Percentiles rank a stretch among this genome's conserved stretches.
phyloP scores from a whole-genome alignment of 2,888 invertebrate genomes.

The Camponotus fellah region DNA sequence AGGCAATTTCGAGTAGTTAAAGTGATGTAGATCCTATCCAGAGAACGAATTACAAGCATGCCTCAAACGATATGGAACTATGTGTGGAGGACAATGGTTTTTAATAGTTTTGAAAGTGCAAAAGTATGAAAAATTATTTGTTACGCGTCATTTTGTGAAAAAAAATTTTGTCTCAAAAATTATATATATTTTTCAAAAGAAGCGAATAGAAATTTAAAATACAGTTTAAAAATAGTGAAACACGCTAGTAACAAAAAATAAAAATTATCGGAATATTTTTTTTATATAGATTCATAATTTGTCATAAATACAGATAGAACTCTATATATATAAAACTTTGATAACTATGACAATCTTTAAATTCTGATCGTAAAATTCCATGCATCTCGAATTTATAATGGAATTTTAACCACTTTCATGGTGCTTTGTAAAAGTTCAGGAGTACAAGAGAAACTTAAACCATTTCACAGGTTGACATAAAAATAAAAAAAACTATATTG shows the following conservation, averaged over 20 bases:
- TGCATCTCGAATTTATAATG: constrained; percentile 20
- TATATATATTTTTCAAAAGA: not conserved
- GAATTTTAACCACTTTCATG: constrained; percentile 18
- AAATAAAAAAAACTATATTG: not conserved
- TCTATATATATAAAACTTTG: not conserved
- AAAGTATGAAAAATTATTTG: not conserved
- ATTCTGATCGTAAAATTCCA: constrained; percentile 20
- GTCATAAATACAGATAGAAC: constrained; percentile 1
- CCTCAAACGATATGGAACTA: not conserved
- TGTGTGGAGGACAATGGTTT: not conserved
- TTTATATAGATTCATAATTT: not conserved
- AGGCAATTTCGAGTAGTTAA: constrained; percentile 49
- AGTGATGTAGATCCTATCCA: constrained; percentile 45
- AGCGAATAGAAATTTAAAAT: not conserved
- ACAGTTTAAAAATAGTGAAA: not conserved
- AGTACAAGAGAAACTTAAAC: constrained; percentile 18
- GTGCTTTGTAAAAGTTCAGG: constrained; percentile 36
- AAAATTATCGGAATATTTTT: not conserved
- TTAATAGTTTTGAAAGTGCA: not conserved
- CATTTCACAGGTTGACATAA: constrained; percentile 22
- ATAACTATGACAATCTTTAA: not conserved
- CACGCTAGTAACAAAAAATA: not conserved
- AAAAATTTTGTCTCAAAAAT: not conserved
- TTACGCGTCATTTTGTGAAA: not conserved
- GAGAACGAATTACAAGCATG: constrained; percentile 1